Percentiles rank a stretch among this genome's conserved stretches.
Evolutionary conservation across 2,797 vertebrate species (phyloP).

Genomic region (Australoheros facetus): DNA sequence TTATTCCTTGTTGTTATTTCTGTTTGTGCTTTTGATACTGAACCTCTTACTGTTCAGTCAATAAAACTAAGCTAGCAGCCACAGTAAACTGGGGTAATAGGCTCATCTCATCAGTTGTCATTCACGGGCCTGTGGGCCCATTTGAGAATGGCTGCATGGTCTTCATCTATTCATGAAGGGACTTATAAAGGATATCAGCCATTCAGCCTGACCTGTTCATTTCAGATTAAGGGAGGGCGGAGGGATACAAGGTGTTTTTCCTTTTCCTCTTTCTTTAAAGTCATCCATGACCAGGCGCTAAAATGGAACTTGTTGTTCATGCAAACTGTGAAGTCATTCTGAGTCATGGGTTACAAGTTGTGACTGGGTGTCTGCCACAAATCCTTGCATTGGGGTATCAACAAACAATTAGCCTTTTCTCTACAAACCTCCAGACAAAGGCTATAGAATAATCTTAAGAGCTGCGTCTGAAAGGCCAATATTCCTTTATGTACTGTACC

Average conservation of each 20-base stretch:
- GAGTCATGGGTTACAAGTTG: constrained; percentile 65
- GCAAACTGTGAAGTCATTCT: constrained; percentile 66
- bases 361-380: constrained; percentile 50
- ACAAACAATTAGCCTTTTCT: constrained; percentile 75
- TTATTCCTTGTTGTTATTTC: constrained; percentile 70
- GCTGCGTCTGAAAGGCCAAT: constrained; percentile 38
- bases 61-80: constrained; percentile 70
- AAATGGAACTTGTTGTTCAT: constrained; percentile 59
- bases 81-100: constrained; percentile 58
- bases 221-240: constrained; percentile 54
- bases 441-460: constrained; percentile 47
- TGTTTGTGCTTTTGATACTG: constrained; percentile 51
- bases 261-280: constrained; percentile 49
- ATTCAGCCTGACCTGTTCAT: constrained; percentile 32
- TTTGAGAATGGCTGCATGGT: constrained; percentile 54
- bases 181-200: constrained; percentile 62
- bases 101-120: constrained; percentile 67
- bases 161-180: constrained; percentile 41
- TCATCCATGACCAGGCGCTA: constrained; percentile 51
- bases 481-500: constrained; percentile 32
- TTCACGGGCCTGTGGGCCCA: constrained; percentile 52
- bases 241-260: neutral
- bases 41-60: constrained; percentile 65
- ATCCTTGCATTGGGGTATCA: constrained; percentile 47
- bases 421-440: constrained; percentile 53